A percentile compares a stretch with the other conserved stretches of the same genome.
Evolutionary conservation across 2,113 vertebrate genomes (phyloP).

Genomic region (Atlantisia rogersi): DNA sequence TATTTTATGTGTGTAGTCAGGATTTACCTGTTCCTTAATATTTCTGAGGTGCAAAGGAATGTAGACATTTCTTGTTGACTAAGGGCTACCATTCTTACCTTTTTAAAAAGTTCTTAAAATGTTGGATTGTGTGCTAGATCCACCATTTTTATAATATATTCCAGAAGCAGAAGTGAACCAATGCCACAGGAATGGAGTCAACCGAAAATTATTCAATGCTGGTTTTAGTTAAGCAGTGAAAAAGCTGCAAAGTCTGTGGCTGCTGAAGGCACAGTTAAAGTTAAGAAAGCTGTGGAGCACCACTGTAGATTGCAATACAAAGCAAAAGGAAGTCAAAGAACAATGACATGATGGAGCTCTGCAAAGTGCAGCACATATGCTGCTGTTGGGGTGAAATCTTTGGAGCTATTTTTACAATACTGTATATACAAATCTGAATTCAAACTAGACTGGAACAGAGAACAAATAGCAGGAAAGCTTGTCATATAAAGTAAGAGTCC

Average conservation of each 20-base stretch:
- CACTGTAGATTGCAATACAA: not conserved
- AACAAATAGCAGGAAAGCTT: not conserved
- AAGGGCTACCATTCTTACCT: not conserved
- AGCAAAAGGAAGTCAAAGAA: no score
- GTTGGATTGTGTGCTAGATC: not conserved
- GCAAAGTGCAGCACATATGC: not conserved
- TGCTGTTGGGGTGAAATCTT: not conserved
- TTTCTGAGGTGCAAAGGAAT: not conserved
- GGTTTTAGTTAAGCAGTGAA: not conserved
- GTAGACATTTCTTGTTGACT: not conserved
- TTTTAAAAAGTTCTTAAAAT: not conserved
- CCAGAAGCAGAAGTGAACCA: not conserved
- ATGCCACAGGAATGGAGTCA: not conserved
- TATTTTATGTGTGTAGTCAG: not conserved
- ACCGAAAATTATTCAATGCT: not conserved
- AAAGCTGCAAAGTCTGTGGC: not conserved
- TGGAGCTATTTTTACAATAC: not conserved
- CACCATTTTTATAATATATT: not conserved
- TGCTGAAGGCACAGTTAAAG: not conserved
- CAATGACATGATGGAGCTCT: no score
- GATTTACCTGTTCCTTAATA: not conserved
- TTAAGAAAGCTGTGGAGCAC: not conserved
- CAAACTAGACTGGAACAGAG: not conserved
- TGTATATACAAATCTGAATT: not conserved
- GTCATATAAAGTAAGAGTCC: not conserved